These are phyloP conservation scores for Bombus waltoni DNA, from an alignment of 1,140 invertebrate genomes.

Conservation along the genomic window DNA sequence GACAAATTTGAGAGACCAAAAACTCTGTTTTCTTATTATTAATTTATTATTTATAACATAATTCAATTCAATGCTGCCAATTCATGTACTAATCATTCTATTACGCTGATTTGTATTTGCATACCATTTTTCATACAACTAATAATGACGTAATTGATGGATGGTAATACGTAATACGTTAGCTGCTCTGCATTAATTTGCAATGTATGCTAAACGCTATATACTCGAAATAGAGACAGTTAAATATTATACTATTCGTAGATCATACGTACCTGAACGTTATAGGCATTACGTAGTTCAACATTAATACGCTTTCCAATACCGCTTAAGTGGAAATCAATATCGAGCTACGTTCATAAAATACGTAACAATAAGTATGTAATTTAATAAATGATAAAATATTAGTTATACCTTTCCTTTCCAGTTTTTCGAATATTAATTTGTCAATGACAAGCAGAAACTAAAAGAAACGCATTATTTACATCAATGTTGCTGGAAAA, in stretches of 20 bases:
- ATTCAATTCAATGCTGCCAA: no score
- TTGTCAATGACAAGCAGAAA: no score
- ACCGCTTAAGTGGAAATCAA: not conserved
- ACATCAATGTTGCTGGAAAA: no score
- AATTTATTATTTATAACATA: not conserved
- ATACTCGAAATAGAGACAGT: not conserved
- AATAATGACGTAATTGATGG: not conserved
- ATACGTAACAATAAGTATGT: not conserved
- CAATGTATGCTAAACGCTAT: not conserved
- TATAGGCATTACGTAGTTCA: not conserved
- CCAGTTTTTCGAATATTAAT: no score
- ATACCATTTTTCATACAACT: not conserved
- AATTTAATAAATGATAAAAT: not conserved
- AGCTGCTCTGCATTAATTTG: not conserved
- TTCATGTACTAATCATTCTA: not conserved
- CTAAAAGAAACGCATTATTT: no score
- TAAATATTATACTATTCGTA: slow-evolving; percentile 1
- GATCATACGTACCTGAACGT: not conserved
- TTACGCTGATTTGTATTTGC: not conserved
- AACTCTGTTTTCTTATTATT: no score
- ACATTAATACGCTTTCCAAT: not conserved
- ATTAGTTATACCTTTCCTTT: no score
- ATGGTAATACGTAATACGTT: not conserved
- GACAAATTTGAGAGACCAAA: no score
- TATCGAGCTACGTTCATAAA: not conserved